Base-by-base conservation (phyloP, 92 coral and sea anemone genomes). In the Ricordea florida region DNA sequence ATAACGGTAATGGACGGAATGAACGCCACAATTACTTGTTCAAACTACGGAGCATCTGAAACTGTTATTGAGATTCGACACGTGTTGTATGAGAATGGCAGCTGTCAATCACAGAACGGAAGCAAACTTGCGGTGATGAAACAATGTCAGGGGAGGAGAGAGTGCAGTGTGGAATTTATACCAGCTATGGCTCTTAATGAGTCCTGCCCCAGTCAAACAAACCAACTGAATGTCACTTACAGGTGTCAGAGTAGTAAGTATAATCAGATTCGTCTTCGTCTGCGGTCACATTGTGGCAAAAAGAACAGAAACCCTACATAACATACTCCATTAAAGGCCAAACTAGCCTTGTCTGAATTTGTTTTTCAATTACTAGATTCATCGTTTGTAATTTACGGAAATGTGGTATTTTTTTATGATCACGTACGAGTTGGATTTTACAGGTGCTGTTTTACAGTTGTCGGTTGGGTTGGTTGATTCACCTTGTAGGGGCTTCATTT, bases 51-150 rank as follows among this genome's bases (percentile, higher is more conserved):
- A 26, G 3, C 8, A 13, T 53, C 28, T 20, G 52, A 58, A 1
- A 85, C 90, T 16, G 90, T 85, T 18, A 67, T 85, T 22, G 90
- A 85, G 63, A 83, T 85, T 13, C 86, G 90, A 15, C 72, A 81
- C 16, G 86, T 72, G 23, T 71, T 79, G 25, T 85, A 85, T 38
- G 90, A 86, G 37, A 68, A 35, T 4, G 75, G 16, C 16, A 68
- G 34, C 78, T 85, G 90, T 26, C 44, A 64, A 20, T 71, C 90
- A 16, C 46, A 62, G 21, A 57, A 51, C 23, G 56, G 63, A 11
- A 79, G 76, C 43, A 85, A 62, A 33, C 34, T 51, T n/a, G 59
- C n/a, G 10, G 71, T 71, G 26, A 79, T 53, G 86, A 56, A 70
- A 40, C 31, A 35, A 0, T 85, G 90, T 18, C 90, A 85, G 33